These are phyloP conservation scores for Sitta carolinensis DNA, from an alignment of 2,797 vertebrate genomes.

Conservation along the genomic window DNA sequence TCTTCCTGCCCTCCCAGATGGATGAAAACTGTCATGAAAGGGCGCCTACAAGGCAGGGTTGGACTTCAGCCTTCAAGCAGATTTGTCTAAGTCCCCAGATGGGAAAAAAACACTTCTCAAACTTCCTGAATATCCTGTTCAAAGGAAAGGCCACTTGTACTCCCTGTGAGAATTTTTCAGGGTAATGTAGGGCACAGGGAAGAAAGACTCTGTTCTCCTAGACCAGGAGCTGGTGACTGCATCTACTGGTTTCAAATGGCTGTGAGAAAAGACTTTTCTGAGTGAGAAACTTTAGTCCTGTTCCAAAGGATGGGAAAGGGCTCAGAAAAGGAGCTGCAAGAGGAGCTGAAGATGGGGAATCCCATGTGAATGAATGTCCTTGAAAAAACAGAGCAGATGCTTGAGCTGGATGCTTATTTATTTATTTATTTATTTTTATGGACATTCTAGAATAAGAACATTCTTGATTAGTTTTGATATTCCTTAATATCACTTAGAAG, in stretches of 20 bases:
- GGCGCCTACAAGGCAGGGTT: background rate
- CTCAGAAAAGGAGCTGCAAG: background rate
- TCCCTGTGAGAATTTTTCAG: background rate
- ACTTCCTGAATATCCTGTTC: background rate
- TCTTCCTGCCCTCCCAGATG: constrained; percentile 37
- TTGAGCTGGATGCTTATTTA: background rate
- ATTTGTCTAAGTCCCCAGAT: background rate
- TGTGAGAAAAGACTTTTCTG: background rate
- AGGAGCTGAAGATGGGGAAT: background rate
- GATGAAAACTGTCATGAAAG: constrained; percentile 4
- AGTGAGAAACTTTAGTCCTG: background rate
- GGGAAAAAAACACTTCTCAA: background rate
- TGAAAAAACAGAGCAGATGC: constrained; percentile 1
- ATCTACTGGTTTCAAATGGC: constrained; percentile 3
- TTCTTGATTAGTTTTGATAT: constrained; percentile 11
- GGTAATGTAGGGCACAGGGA: background rate
- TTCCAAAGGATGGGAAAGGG: background rate
- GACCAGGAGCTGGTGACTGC: constrained; percentile 7
- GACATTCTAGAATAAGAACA: background rate
- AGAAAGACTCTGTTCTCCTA: background rate
- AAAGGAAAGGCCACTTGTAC: background rate
- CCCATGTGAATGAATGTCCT: background rate
- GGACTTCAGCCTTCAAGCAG: constrained; percentile 10
- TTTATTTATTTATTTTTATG: background rate
- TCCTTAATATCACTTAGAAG: constrained; percentile 17